Conservation (phyloP, 2,113 vertebrate genomes). For the Paradisaea rubra region DNA sequence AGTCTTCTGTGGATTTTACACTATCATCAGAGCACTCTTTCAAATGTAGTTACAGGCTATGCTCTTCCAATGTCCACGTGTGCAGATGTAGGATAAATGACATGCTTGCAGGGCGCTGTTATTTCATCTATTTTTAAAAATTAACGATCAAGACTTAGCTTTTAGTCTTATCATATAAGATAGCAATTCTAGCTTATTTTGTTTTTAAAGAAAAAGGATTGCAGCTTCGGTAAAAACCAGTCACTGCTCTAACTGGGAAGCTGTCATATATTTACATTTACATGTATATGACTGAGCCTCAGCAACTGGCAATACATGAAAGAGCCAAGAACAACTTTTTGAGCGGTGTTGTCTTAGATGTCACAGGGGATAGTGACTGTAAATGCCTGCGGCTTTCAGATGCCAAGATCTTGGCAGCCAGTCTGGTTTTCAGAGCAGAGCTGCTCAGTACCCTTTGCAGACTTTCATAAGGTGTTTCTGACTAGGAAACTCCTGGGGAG, state of each 20-base stretch:
- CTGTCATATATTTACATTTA: not conserved
- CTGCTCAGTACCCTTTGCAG: not conserved
- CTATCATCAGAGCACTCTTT: not conserved
- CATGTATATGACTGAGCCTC: not conserved
- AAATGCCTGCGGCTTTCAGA: not conserved
- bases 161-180: not conserved
- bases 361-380: not conserved
- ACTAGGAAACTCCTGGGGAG: not conserved
- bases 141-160: not conserved
- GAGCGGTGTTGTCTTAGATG: not conserved
- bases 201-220: not conserved
- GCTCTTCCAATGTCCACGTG: not conserved
- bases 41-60: not conserved
- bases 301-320: not conserved
- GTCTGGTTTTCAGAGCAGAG: not conserved
- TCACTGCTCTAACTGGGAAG: not conserved
- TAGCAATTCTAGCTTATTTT: not conserved
- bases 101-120: not conserved
- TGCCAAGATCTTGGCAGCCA: not conserved
- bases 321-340: not conserved
- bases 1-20: not conserved
- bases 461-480: not conserved
- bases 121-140: not conserved
- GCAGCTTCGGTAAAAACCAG: not conserved
- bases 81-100: not conserved